Conservation (phyloP, 2,797 vertebrate genomes). For the Xyrichtys novacula region DNA sequence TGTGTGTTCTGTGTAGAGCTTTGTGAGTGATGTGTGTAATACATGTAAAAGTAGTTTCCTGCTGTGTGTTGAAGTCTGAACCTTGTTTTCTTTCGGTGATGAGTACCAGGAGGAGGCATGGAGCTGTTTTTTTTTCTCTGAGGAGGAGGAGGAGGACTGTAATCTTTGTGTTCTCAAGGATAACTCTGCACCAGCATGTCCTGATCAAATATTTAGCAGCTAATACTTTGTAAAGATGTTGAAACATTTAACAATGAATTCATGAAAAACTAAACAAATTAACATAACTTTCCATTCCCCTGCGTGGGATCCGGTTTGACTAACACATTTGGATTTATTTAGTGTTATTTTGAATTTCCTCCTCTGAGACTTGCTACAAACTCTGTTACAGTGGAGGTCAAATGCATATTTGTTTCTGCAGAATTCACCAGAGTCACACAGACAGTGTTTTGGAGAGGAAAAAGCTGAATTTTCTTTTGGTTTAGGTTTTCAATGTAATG, state of each 20-base stretch:
- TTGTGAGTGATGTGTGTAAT: background rate
- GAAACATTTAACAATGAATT: constrained; percentile 1
- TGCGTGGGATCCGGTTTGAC: background rate
- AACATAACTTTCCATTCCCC: background rate
- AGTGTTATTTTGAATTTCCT: background rate
- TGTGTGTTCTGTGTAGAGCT: background rate
- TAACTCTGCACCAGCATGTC: background rate
- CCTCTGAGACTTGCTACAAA: background rate
- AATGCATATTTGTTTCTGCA: background rate
- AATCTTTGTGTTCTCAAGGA: constrained; percentile 36
- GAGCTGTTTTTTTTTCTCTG: background rate
- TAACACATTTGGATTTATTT: background rate
- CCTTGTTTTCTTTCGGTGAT: constrained; percentile 13
- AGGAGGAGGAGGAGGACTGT: constrained; percentile 13
- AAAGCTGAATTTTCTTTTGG: background rate
- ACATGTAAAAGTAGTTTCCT: too few species aligned
- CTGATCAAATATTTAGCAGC: constrained; percentile 5
- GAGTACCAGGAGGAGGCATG: constrained; percentile 25
- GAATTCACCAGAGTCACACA: background rate
- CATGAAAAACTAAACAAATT: background rate
- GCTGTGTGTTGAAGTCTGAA: background rate
- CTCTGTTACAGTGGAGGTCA: background rate
- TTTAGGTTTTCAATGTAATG: background rate
- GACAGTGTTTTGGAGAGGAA: background rate
- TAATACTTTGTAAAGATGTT: background rate